Conservation (phyloP, 2,888 invertebrate species). For the Orchesella flavescens region DNA sequence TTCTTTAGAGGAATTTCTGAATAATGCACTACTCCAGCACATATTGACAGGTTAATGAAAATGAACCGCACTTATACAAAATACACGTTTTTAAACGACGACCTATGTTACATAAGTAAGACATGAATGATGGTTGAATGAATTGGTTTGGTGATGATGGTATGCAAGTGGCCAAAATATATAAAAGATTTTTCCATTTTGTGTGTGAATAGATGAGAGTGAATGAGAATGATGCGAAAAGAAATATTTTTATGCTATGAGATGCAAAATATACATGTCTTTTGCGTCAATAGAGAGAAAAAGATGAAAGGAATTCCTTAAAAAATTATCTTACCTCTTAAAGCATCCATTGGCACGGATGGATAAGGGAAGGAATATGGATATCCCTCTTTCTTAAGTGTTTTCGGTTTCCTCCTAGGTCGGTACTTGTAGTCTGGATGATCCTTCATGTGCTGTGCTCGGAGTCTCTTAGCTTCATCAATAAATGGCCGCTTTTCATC, state of each 20-base stretch:
- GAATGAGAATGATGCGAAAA: no score
- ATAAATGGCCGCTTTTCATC: constrained; percentile 93
- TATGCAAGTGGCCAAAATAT: constrained; percentile 32
- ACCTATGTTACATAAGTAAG: background rate
- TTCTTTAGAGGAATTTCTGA: constrained; percentile 10
- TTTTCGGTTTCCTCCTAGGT: constrained; percentile 74
- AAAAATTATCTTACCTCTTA: constrained; percentile 77
- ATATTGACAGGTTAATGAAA: constrained; percentile 56
- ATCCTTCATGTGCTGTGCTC: constrained; percentile 75
- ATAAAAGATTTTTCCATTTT: background rate
- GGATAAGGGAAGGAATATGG: constrained; percentile 94
- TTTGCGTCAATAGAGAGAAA: background rate
- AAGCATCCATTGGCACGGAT: constrained; percentile 90
- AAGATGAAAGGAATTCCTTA: constrained; percentile 32
- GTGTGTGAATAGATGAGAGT: no score
- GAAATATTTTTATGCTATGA: background rate
- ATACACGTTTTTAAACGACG: background rate
- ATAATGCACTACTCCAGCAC: constrained; percentile 3
- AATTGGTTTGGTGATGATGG: no score
- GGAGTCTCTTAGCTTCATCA: constrained; percentile 92
- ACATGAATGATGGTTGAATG: background rate
- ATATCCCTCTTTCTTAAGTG: constrained; percentile 85
- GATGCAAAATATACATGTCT: constrained; percentile 29
- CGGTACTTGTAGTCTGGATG: constrained; percentile 76
- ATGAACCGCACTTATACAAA: constrained; percentile 15